A percentile compares a stretch with the other conserved stretches of the same genome.
phyloP scores from a whole-genome alignment of 2,797 vertebrate genomes.

The Alosa sapidissima region DNA sequence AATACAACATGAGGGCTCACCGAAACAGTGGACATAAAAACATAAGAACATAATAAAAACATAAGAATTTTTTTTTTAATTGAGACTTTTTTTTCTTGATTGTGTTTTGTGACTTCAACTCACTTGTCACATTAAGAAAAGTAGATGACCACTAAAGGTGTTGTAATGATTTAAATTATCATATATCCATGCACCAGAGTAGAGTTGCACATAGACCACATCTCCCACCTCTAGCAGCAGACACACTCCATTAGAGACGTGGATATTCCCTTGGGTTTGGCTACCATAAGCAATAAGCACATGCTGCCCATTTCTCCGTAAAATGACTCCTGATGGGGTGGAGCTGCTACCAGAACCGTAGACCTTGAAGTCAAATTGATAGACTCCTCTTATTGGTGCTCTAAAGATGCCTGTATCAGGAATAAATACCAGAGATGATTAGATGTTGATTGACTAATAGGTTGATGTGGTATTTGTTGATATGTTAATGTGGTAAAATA shows the following conservation, averaged over 20 bases:
- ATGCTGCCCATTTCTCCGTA: slow-evolving; percentile 49
- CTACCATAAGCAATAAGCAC: slow-evolving; percentile 30
- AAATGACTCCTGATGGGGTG: accelerated
- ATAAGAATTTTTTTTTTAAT: background rate
- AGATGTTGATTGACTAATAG: background rate
- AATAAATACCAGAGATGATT: background rate
- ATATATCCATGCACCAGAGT: accelerated
- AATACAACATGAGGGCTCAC: too few species aligned
- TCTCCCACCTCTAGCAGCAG: slow-evolving; percentile 57
- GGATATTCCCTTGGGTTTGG: accelerated
- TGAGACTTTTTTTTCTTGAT: too few species aligned
- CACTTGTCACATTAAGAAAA: slow-evolving; percentile 51
- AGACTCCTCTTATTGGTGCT: slow-evolving; percentile 56
- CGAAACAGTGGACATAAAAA: too few species aligned
- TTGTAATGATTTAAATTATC: background rate
- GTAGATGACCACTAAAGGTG: slow-evolving; percentile 59
- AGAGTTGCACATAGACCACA: slow-evolving; percentile 50
- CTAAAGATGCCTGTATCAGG: slow-evolving; percentile 48
- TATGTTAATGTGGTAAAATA: background rate
- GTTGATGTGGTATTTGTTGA: too few species aligned
- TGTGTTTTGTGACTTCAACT: background rate
- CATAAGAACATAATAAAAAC: too few species aligned
- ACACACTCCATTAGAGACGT: slow-evolving; percentile 34
- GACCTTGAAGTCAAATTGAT: slow-evolving; percentile 50
- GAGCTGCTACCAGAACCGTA: background rate